These are phyloP conservation scores for Bombus sylvicola DNA, from an alignment of 1,140 invertebrate genomes.

Conservation along the genomic window DNA sequence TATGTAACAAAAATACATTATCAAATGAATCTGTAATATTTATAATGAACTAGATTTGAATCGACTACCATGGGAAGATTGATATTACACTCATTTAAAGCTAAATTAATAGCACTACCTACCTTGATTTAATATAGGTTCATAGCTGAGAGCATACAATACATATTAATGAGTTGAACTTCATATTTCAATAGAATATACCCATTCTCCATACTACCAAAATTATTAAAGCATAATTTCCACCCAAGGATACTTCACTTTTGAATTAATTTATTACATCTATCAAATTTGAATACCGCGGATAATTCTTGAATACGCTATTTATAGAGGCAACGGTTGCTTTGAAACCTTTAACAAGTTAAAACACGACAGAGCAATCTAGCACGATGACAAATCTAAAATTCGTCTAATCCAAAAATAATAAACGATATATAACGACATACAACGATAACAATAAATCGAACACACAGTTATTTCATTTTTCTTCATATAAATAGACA, in stretches of 20 bases:
- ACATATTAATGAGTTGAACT: background rate
- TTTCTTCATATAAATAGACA: no score
- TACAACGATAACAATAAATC: background rate
- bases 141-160: background rate
- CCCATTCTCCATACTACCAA: background rate
- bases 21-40: background rate
- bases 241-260: background rate
- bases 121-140: background rate
- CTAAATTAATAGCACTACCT: background rate
- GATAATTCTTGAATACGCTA: background rate
- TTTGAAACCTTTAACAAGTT: background rate
- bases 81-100: background rate
- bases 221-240: background rate
- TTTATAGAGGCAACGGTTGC: background rate
- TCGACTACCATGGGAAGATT: background rate
- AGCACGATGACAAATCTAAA: background rate
- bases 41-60: background rate
- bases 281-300: background rate
- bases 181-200: conserved; percentile 3
- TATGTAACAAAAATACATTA: background rate
- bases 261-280: background rate
- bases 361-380: background rate
- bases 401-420: background rate
- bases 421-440: background rate
- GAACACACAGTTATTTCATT: background rate